Conservation (phyloP, 1,140 invertebrate species). For the Trachymyrmex septentrionalis region DNA sequence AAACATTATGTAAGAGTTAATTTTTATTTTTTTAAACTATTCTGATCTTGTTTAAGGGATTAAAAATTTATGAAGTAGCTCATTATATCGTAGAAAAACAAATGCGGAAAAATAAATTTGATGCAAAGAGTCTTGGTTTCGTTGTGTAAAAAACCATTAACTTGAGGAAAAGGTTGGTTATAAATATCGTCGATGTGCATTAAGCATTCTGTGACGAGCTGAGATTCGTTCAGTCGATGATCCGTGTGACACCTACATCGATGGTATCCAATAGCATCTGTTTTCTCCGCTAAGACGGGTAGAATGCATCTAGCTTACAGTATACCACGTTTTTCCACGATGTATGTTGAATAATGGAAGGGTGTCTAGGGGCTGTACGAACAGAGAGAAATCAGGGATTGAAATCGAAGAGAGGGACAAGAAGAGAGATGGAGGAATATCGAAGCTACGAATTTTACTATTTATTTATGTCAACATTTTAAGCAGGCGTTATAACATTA, state of each 20-base stretch:
- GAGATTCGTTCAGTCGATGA: conserved; percentile 49
- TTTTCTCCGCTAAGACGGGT: conserved; percentile 29
- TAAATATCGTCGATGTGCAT: conserved; percentile 16
- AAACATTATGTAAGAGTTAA: neutral
- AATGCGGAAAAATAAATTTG: neutral
- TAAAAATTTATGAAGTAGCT: conserved; percentile 5
- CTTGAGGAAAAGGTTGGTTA: neutral
- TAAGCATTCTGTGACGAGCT: conserved; percentile 16
- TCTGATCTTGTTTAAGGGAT: neutral
- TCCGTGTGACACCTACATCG: conserved; percentile 50
- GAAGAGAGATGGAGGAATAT: neutral
- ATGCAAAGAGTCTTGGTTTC: neutral
- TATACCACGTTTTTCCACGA: conserved; percentile 56
- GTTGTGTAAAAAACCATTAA: too few relatives aligned
- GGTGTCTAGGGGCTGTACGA: conserved; percentile 45
- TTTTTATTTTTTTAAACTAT: neutral
- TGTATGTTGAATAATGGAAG: conserved; percentile 78
- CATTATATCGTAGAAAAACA: neutral
- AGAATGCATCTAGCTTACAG: conserved; percentile 57
- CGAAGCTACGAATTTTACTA: conserved; percentile 39
- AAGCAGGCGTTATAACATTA: neutral
- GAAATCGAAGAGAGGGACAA: neutral
- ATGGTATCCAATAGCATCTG: conserved; percentile 46
- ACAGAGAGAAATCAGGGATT: conserved; percentile 28
- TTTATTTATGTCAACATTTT: conserved; percentile 38